Evolutionary conservation across 2,888 invertebrate genomes (phyloP).

Genomic region (Epirrita christyi): DNA sequence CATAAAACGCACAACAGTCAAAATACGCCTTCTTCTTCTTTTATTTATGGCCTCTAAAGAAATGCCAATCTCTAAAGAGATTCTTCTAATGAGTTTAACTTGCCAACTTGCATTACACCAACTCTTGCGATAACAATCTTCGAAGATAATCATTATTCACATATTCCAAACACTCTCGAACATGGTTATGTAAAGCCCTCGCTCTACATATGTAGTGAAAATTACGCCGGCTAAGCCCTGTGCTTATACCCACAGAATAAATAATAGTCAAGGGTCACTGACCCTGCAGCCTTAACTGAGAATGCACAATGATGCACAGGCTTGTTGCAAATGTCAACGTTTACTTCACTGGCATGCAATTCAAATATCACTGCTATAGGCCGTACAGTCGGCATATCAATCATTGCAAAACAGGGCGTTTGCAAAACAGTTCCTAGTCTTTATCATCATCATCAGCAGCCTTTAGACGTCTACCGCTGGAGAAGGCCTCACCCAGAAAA

Average conservation of each 20-base stretch:
- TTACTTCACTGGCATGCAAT: conserved; percentile 46
- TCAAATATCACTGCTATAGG: conserved; percentile 17
- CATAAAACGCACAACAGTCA: no score
- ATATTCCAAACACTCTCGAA: conserved; percentile 6
- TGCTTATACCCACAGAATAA: background rate
- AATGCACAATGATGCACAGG: conserved; percentile 71
- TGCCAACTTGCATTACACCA: background rate
- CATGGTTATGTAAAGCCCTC: conserved; percentile 1
- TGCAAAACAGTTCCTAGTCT: no score
- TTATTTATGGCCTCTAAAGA: no score
- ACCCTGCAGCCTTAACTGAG: conserved; percentile 51
- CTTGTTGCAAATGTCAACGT: conserved; percentile 54
- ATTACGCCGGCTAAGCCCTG: background rate
- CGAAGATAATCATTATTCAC: conserved; percentile 4
- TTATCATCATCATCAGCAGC: no score
- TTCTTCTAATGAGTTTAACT: no score
- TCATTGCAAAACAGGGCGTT: background rate
- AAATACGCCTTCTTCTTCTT: no score
- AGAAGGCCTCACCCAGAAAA: no score
- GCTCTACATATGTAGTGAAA: no score
- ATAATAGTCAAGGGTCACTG: conserved; percentile 38
- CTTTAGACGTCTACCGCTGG: no score
- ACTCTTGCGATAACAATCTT: conserved; percentile 1
- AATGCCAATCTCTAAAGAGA: no score
- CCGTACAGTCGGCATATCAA: background rate